Base-by-base conservation (phyloP, 2,797 vertebrate species). In the Aplochiton taeniatus region DNA sequence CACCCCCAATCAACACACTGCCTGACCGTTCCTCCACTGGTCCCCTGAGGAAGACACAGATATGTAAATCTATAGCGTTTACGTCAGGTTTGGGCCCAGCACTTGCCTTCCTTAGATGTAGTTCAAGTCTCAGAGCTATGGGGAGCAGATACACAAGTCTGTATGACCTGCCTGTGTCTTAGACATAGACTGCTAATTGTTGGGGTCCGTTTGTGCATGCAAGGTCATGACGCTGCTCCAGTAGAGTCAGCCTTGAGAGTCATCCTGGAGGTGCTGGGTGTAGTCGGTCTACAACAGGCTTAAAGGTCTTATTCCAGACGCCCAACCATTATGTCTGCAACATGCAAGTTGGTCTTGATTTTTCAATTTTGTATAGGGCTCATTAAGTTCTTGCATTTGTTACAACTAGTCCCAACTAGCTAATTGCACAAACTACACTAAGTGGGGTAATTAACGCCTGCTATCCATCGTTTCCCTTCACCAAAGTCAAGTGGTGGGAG, bases 391-490 rank as follows among this genome's bases (percentile, higher is more conserved):
- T 17, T 6, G 31, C 31, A 31, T 31, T 31, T 6, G 31, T 31
- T 31, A 3, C 6, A 2, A 31, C 31, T 3, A 31, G 31, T 31
- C 31, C 2, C 31, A 31, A 2, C 31, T 6, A 14, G 10, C 43
- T 88, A 87, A 90, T 91, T 89, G 87, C 72, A 80, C 77, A 84
- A 90, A 90, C 77, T 81, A 83, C 78, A 88, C 88, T 83, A 70
- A 78, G 73, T 67, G 69, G 58, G 49, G 75, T 65, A 59, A 86
- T 89, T 85, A 83, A 72, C 72, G 57, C 70, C 56, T 68, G 74
- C 85, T 85, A 87, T 87, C 83, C 72, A 86, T 75, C 71, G 72
- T 78, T 81, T 69, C 17, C 65, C 66, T 69, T 73, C 16, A 43
- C 46, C 52, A 48, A 58, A 57, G 68, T 78, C 67, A 69, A 61